These are phyloP conservation scores for Gasterosteus aculeatus DNA, from an alignment of 2,113 vertebrate species.

Conservation along the genomic window DNA sequence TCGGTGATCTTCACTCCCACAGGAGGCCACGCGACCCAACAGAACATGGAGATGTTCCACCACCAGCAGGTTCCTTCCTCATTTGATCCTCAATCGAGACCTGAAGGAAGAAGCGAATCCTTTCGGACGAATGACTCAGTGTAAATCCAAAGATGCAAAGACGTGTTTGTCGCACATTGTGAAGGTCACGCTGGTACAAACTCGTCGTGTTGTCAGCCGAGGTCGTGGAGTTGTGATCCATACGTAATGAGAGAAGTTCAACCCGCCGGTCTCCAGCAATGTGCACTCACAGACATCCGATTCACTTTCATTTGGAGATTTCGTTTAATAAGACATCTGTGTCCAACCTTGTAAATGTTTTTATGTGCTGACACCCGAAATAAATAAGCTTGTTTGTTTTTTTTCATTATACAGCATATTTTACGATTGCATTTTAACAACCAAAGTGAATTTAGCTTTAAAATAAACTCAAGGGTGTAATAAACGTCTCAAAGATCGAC, in stretches of 20 bases:
- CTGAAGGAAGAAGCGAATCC: too few relatives aligned
- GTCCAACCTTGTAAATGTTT: background rate
- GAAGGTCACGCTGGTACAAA: too few relatives aligned
- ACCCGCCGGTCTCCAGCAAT: background rate
- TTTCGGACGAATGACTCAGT: too few relatives aligned
- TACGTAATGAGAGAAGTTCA: background rate
- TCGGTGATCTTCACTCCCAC: too few relatives aligned
- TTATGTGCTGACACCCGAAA: background rate
- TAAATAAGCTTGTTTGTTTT: background rate
- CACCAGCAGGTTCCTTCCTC: too few relatives aligned
- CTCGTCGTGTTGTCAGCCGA: slow-evolving; percentile 20
- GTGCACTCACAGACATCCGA: background rate
- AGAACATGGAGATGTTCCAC: background rate
- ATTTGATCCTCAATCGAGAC: too few relatives aligned
- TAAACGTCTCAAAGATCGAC: too few relatives aligned
- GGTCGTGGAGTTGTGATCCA: background rate
- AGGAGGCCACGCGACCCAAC: background rate
- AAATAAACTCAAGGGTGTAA: too few relatives aligned
- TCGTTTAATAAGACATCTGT: too few relatives aligned
- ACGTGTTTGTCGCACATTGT: too few relatives aligned
- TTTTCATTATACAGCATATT: background rate
- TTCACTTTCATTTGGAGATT: background rate
- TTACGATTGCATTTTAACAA: background rate
- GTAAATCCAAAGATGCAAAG: too few relatives aligned
- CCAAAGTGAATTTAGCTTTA: too few relatives aligned